Conservation (phyloP, 2,888 invertebrate species). For the Leptopilina drosophilae region DNA sequence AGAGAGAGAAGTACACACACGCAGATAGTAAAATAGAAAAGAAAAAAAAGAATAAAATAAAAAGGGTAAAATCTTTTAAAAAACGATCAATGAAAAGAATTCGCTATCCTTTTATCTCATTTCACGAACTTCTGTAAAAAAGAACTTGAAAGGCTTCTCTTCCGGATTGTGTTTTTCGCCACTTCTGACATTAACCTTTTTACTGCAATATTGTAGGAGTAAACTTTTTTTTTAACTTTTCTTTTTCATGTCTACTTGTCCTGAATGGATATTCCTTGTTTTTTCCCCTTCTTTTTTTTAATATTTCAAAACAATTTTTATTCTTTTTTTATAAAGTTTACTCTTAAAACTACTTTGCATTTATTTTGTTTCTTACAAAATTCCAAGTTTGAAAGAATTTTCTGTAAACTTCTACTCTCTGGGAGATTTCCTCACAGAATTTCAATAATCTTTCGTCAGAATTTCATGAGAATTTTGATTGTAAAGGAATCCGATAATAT, state of each 20-base stretch:
- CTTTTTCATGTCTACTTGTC: neutral
- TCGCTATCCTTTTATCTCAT: conserved; percentile 17
- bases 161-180: conserved; percentile 9
- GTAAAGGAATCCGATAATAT: too few species aligned
- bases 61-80: neutral
- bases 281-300: neutral
- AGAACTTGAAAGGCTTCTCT: conserved; percentile 11
- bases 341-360: too few species aligned
- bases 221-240: neutral
- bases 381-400: too few species aligned
- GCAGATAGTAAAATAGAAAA: conserved; percentile 30
- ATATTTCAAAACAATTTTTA: neutral
- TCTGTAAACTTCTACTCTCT: too few species aligned
- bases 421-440: too few species aligned
- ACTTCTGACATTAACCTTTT: conserved; percentile 4
- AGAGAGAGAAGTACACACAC: neutral
- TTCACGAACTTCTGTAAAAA: neutral
- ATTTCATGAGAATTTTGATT: too few species aligned
- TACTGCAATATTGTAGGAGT: neutral
- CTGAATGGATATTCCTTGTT: neutral
- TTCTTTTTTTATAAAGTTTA: too few species aligned
- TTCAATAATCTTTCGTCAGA: too few species aligned
- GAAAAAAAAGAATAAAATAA: too few species aligned
- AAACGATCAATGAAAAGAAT: conserved; percentile 18
- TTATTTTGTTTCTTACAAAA: too few species aligned